Evolutionary conservation across 2,113 vertebrate species (phyloP).

Genomic region (Carollia perspicillata): DNA sequence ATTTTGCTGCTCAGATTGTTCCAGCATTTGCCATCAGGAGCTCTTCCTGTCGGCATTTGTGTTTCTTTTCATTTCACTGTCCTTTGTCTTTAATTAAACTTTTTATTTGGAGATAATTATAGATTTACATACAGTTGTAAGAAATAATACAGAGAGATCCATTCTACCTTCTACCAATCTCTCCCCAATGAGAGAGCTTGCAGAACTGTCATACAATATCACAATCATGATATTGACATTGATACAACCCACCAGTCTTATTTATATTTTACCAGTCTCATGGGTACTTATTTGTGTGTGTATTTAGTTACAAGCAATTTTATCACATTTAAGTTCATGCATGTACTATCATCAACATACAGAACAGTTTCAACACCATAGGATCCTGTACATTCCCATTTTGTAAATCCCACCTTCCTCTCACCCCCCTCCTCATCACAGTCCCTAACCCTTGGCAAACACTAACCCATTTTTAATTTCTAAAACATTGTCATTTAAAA

Average conservation of each 20-base stretch:
- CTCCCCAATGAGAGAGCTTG: background rate
- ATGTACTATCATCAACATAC: background rate
- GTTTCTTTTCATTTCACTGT: no score
- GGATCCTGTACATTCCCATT: background rate
- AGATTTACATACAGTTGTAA: background rate
- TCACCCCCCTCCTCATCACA: background rate
- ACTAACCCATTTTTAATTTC: background rate
- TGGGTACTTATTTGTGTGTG: background rate
- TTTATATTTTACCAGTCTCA: background rate
- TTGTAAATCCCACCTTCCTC: background rate
- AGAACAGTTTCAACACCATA: background rate
- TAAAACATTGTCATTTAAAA: no score
- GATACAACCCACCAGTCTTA: background rate
- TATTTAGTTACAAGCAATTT: background rate
- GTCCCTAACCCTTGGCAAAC: background rate
- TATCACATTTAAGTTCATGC: background rate
- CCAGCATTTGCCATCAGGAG: background rate
- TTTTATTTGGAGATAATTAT: background rate
- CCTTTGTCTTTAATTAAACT: background rate
- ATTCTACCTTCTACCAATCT: background rate
- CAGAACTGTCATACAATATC: background rate
- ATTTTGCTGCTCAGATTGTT: background rate
- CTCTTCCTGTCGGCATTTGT: background rate
- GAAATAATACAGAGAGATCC: background rate
- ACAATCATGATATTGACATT: background rate